These are phyloP conservation scores for Poeciliopsis retropinna DNA, from an alignment of 2,113 vertebrate genomes.

Conservation along the genomic window DNA sequence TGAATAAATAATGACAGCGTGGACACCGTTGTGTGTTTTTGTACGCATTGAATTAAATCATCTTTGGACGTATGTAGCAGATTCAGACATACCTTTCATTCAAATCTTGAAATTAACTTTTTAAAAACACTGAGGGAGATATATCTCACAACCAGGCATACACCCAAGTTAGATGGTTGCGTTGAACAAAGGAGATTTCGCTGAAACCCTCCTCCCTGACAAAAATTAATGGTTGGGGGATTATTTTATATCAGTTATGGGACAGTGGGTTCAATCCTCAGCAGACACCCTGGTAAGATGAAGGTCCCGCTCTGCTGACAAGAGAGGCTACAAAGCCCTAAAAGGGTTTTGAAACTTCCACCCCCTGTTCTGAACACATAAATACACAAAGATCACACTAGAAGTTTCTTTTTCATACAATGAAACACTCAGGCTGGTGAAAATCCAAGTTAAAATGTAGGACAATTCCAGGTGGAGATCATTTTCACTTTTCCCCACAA, in stretches of 20 bases:
- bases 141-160: constrained; percentile 13
- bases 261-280: constrained; percentile 51
- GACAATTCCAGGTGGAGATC: constrained; percentile 27
- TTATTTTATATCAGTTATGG: constrained; percentile 67
- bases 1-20: neutral
- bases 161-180: constrained; percentile 35
- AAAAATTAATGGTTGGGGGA: constrained; percentile 57
- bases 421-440: neutral
- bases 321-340: constrained; percentile 18
- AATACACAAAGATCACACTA: neutral
- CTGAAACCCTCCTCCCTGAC: constrained; percentile 49
- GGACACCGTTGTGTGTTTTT: neutral
- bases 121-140: neutral
- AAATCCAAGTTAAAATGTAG: constrained; percentile 4
- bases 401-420: no score
- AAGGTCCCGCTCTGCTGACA: constrained; percentile 31
- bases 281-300: constrained; percentile 32
- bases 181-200: constrained; percentile 70
- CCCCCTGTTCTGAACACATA: neutral
- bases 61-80: neutral
- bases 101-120: neutral
- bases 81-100: neutral
- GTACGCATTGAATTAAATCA: neutral
- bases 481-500: constrained; percentile 1
- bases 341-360: constrained; percentile 23